These are phyloP conservation scores for Pyralis farinalis DNA, from an alignment of 2,888 invertebrate species.

Conservation along the genomic window DNA sequence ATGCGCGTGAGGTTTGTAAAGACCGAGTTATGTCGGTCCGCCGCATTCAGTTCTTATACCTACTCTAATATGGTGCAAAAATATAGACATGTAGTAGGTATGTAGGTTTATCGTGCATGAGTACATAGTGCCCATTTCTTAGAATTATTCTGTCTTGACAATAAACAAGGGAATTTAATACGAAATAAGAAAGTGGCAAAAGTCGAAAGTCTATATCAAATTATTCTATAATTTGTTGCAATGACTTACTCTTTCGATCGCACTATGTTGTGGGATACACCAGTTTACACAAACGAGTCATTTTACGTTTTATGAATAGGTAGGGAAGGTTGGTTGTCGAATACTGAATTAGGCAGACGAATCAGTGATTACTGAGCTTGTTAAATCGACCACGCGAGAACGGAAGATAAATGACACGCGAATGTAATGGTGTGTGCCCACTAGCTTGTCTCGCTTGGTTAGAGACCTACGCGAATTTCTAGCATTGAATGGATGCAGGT, in stretches of 20 bases:
- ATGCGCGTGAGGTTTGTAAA: too few relatives aligned
- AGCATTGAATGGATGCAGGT: too few relatives aligned
- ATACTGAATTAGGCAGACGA: constrained; percentile 6
- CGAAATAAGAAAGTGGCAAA: constrained; percentile 47
- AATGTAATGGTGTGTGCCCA: constrained; percentile 8
- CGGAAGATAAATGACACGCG: constrained; percentile 16
- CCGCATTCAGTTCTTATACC: too few relatives aligned
- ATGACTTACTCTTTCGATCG: constrained; percentile 35
- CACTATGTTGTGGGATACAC: neutral
- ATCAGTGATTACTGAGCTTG: constrained; percentile 4
- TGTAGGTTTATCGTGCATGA: too few relatives aligned
- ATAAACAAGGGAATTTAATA: constrained; percentile 20
- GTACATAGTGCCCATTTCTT: too few relatives aligned
- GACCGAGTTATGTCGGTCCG: too few relatives aligned
- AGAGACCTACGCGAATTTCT: too few relatives aligned
- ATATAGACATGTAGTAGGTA: too few relatives aligned
- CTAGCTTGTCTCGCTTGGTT: too few relatives aligned
- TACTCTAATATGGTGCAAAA: too few relatives aligned
- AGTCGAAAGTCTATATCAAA: constrained; percentile 38
- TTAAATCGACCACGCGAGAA: constrained; percentile 18
- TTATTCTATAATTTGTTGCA: constrained; percentile 41
- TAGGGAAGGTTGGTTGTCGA: neutral
- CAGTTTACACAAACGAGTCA: neutral
- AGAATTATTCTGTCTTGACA: too few relatives aligned
- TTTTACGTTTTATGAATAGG: neutral